Evolutionary conservation across 1,140 invertebrate genomes (phyloP).

Genomic region (Drosophila teissieri): DNA sequence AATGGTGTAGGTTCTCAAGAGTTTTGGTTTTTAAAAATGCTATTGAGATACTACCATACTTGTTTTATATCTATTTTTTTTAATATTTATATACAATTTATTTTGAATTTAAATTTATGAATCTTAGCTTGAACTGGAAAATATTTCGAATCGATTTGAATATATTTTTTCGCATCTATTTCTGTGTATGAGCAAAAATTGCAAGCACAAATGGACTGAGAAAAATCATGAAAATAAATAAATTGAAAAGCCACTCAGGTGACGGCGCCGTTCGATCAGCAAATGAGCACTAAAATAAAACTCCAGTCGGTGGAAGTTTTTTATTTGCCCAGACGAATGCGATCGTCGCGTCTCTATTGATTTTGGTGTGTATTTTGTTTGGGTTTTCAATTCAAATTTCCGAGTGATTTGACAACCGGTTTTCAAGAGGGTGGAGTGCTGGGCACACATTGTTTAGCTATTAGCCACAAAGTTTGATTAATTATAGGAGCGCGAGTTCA

Average conservation of each 20-base stretch:
- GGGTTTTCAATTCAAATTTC: constrained; percentile 42
- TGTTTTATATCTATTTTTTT: no score
- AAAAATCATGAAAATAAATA: background rate
- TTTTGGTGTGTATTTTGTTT: constrained; percentile 29
- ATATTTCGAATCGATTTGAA: background rate
- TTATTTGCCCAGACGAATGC: constrained; percentile 16
- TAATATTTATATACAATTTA: no score
- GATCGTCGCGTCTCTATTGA: constrained; percentile 8
- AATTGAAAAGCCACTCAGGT: constrained; percentile 11
- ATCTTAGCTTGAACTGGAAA: background rate
- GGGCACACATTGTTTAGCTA: constrained; percentile 67
- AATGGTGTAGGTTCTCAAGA: background rate
- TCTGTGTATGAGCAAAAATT: background rate
- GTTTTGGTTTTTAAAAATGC: background rate
- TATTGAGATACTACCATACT: no score
- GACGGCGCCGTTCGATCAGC: constrained; percentile 12
- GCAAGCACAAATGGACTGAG: background rate
- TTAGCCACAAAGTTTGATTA: constrained; percentile 74
- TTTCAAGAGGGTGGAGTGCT: constrained; percentile 12
- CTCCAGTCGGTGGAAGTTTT: constrained; percentile 9
- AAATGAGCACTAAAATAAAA: constrained; percentile 25
- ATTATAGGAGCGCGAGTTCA: constrained; percentile 59
- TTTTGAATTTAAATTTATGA: background rate
- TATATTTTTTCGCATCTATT: background rate
- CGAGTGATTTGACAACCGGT: constrained; percentile 59